These are phyloP conservation scores for Drosophila auraria DNA, from an alignment of 1,140 invertebrate species.

Conservation along the genomic window DNA sequence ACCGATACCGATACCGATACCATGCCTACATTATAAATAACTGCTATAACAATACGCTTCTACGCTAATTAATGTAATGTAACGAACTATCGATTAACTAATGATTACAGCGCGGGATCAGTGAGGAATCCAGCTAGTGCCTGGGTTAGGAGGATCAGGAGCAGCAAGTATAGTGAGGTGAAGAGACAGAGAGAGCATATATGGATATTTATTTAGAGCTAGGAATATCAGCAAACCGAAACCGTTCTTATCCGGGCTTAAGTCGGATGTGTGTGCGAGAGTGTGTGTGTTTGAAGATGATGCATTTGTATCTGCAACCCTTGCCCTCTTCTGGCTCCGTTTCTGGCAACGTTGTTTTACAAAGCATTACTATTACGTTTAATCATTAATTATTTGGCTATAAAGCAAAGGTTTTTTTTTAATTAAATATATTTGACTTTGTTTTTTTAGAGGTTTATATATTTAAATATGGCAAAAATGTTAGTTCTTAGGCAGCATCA, in stretches of 20 bases:
- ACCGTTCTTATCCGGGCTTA: conserved; percentile 7
- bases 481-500: conserved; percentile 5
- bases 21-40: conserved; percentile 37
- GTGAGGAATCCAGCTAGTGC: not conserved
- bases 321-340: conserved; percentile 28
- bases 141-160: too few species aligned
- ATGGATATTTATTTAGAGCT: conserved; percentile 33
- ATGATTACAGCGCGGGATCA: conserved; percentile 22
- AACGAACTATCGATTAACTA: conserved; percentile 39
- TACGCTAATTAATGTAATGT: conserved; percentile 59
- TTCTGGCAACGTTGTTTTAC: conserved; percentile 50
- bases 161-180: not conserved
- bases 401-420: conserved; percentile 11
- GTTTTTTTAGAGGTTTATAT: not conserved
- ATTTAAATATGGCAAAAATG: conserved; percentile 13
- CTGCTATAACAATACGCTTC: conserved; percentile 52
- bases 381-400: conserved; percentile 7
- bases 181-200: not conserved
- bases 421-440: conserved; percentile 6
- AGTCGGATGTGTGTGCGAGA: not conserved
- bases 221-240: conserved; percentile 9
- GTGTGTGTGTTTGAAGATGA: conserved; percentile 5
- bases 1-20: conserved; percentile 24
- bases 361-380: conserved; percentile 29
- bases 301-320: conserved; percentile 34